These are phyloP conservation scores for Neogobius melanostomus DNA, from an alignment of 2,113 vertebrate species.

Conservation along the genomic window DNA sequence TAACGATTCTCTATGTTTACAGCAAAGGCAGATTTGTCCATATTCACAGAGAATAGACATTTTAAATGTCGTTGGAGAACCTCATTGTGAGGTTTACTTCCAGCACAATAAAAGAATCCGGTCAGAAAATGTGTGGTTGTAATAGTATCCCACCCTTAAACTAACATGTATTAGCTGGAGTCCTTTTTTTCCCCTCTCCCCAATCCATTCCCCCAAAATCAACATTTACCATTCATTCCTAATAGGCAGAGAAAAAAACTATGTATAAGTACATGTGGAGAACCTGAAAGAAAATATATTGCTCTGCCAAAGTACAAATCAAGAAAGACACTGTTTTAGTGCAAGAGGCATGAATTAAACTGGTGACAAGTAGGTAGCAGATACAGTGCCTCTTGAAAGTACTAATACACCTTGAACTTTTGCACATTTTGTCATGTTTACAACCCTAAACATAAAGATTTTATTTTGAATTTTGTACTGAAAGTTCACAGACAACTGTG, in stretches of 20 bases:
- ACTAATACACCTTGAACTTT: too few relatives aligned
- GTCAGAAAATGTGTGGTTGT: conserved; percentile 29
- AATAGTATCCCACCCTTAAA: conserved; percentile 26
- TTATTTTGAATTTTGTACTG: too few relatives aligned
- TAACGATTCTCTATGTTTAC: background rate
- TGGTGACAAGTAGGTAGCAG: conserved; percentile 63
- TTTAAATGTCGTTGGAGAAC: background rate
- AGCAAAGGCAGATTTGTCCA: background rate
- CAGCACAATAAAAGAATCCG: conserved; percentile 20
- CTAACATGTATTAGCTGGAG: conserved; percentile 26
- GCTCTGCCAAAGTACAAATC: conserved; percentile 52
- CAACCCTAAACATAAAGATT: too few relatives aligned
- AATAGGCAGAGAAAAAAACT: conserved; percentile 37
- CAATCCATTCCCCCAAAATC: conserved; percentile 12
- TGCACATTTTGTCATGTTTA: too few relatives aligned
- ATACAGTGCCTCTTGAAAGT: conserved; percentile 14
- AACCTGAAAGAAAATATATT: conserved; percentile 50
- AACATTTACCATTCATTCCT: conserved; percentile 40
- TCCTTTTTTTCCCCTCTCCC: conserved; percentile 12
- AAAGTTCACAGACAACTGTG: too few relatives aligned
- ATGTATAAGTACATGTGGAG: conserved; percentile 31
- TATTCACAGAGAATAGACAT: background rate
- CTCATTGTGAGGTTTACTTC: conserved; percentile 12
- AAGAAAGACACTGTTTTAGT: conserved; percentile 39
- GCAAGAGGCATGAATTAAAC: conserved; percentile 66